A percentile compares a stretch with the other conserved stretches of the same genome.
Evolutionary conservation across 1,140 invertebrate genomes (phyloP).

Genomic region (Drosophila carrolli): DNA sequence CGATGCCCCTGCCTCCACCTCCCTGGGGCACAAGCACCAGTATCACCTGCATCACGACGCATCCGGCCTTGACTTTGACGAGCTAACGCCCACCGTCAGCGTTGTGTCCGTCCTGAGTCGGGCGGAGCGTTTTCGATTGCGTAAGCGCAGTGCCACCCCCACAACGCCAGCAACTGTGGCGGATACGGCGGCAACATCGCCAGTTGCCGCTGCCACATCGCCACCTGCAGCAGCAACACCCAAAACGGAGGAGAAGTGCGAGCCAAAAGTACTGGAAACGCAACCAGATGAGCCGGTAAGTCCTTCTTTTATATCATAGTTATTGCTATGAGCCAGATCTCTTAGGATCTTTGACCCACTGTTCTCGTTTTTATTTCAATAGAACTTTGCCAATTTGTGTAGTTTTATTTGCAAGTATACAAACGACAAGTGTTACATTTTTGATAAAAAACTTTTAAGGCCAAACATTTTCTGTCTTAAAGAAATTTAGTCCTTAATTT

Average conservation of each 20-base stretch:
- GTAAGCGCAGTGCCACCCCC: slow-evolving; percentile 64
- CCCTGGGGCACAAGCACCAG: slow-evolving; percentile 45
- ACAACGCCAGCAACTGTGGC: slow-evolving; percentile 41
- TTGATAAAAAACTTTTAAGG: no score
- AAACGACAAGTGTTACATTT: no score
- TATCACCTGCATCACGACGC: slow-evolving; percentile 54
- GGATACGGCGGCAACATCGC: slow-evolving; percentile 3
- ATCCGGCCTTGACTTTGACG: slow-evolving; percentile 56
- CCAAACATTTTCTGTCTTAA: no score
- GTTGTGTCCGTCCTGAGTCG: slow-evolving; percentile 60
- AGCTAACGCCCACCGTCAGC: slow-evolving; percentile 58
- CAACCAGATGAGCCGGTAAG: slow-evolving; percentile 80
- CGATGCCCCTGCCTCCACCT: neutral
- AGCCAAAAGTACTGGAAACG: slow-evolving; percentile 75
- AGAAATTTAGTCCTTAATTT: no score
- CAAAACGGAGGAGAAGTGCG: slow-evolving; percentile 65
- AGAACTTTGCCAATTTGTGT: no score
- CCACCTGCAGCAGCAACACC: slow-evolving; percentile 10
- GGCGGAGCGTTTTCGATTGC: slow-evolving; percentile 50
- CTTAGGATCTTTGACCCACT: no score
- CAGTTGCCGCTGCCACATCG: slow-evolving; percentile 16
- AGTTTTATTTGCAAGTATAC: no score
- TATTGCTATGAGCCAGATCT: no score
- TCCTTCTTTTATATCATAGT: no score
- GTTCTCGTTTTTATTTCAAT: no score